phyloP scores from a whole-genome alignment of 2,888 invertebrate species.

The Noctua pronuba region DNA sequence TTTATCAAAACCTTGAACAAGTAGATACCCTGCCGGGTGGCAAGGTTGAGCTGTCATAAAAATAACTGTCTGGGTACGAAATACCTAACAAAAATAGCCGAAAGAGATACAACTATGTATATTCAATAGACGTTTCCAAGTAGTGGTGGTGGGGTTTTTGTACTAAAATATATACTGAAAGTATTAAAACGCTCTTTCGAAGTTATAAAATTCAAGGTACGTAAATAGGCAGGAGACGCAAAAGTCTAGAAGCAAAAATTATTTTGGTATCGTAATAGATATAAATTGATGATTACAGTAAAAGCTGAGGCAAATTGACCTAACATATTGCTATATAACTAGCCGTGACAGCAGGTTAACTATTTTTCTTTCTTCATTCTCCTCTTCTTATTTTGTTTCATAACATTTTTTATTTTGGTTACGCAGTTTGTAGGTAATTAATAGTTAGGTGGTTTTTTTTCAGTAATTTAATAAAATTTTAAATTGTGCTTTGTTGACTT shows the following conservation, averaged over 20 bases:
- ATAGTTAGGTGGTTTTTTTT: neutral
- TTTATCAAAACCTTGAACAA: slow-evolving; percentile 3
- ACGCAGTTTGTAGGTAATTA: neutral
- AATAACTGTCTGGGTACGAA: slow-evolving; percentile 4
- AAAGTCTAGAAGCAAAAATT: neutral
- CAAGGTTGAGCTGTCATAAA: slow-evolving; percentile 4
- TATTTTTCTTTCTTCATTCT: neutral
- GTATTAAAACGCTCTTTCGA: neutral
- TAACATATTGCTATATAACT: slow-evolving; percentile 3
- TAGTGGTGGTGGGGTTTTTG: neutral
- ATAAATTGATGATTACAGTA: slow-evolving; percentile 9
- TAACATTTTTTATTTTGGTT: neutral
- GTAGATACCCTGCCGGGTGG: neutral
- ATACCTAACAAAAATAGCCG: slow-evolving; percentile 6
- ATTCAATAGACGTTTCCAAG: slow-evolving; percentile 5
- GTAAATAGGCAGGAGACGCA: neutral
- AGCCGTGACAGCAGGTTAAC: neutral
- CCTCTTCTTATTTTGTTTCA: neutral
- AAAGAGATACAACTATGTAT: neutral
- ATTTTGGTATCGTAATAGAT: neutral
- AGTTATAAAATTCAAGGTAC: neutral
- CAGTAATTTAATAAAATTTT: too few relatives aligned
- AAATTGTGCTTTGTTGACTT: neutral
- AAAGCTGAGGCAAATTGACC: neutral
- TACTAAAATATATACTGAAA: slow-evolving; percentile 10